These are phyloP conservation scores for Cordilura impudica DNA, from an alignment of 2,888 invertebrate genomes.

Conservation along the genomic window DNA sequence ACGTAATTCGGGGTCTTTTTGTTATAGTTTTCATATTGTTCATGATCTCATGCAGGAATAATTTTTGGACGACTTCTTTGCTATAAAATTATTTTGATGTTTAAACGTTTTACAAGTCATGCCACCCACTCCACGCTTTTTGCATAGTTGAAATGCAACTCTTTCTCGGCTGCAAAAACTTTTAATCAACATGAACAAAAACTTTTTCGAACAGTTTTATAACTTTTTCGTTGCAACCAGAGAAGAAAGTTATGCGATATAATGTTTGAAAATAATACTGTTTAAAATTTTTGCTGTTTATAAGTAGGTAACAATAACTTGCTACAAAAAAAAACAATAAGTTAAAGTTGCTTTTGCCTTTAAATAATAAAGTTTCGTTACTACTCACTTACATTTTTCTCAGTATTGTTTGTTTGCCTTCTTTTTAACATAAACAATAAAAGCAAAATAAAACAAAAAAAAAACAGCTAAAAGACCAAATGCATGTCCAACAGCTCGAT, in stretches of 20 bases:
- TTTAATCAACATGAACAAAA: constrained; percentile 46
- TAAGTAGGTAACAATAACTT: constrained; percentile 34
- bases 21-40: no score
- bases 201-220: constrained; percentile 25
- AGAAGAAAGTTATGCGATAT: constrained; percentile 20
- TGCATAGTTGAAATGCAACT: no score
- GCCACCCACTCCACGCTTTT: no score
- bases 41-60: no score
- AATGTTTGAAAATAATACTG: constrained; percentile 38
- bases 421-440: background rate
- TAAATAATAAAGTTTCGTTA: constrained; percentile 21
- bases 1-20: no score
- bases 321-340: constrained; percentile 3
- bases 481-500: background rate
- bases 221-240: constrained; percentile 9
- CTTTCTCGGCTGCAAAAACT: constrained; percentile 34
- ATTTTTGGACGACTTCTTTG: no score
- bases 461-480: background rate
- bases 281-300: constrained; percentile 18
- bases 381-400: background rate
- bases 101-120: no score
- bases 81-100: no score
- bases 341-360: constrained; percentile 19
- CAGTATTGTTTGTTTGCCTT: background rate
- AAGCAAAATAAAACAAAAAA: no score